Evolutionary conservation across 2,113 vertebrate species (phyloP), one percentile per base, ranked within the genome.

Genomic region (Brienomyrus longianalis): DNA sequence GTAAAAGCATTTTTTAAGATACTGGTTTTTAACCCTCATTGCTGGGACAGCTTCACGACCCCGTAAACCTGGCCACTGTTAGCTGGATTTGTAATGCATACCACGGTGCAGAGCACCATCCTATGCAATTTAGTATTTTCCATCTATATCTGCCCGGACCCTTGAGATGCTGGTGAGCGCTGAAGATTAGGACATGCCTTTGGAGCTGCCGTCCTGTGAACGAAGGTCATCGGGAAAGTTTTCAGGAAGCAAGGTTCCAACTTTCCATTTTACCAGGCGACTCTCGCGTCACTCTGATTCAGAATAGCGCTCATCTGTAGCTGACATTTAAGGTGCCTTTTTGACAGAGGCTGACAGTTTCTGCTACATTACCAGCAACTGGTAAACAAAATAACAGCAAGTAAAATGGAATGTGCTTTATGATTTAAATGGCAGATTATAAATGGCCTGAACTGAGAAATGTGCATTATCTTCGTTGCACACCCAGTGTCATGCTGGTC

Each of bases 251-350:
- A 47, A 88, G 62, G 45, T 21, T 88, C 62, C 56, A 27, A 88
- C 45, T 70, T 70, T 43, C n/a, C 45, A 0, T 47, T 50, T 15
- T 70, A 48, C 87, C 5, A 45, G 10, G 62, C 13, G 45, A 88
- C 62, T 27, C n/a, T 45, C 8, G 5, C 62, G 13, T 27, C n/a
- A 31, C 62, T 88, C 87, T 50, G 87, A 88, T 45, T 88, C 62
- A 27, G 47, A 70, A 74, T 50, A 50, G 87, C 62, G 48, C 62
- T 88, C 87, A 27, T 70, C 27, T 70, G 62, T 70, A 13, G n/a
- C 62, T 70, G 66, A 74, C 87, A 88, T 48, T 88, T 70, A 88
- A 88, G 56, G 17, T 47, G 59, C 62, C 62, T 74, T 88, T 66
- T 31, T 4, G 3, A 13, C 27, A 70, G 62, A 70, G 62, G 62